These are phyloP conservation scores for Orthosia incerta DNA, from an alignment of 2,888 invertebrate species.

Conservation along the genomic window DNA sequence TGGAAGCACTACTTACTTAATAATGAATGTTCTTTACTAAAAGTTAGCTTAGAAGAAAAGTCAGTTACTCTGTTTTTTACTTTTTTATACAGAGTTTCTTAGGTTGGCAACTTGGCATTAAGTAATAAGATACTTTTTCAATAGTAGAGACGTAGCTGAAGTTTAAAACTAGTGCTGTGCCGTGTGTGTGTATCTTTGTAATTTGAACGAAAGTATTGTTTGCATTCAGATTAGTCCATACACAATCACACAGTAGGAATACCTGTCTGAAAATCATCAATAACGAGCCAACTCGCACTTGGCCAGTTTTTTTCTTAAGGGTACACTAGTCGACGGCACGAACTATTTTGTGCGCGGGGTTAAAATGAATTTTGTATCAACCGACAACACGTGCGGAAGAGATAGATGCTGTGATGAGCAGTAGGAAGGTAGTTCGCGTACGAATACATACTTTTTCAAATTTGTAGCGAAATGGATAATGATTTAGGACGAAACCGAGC, in stretches of 20 bases:
- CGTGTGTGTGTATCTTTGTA: background rate
- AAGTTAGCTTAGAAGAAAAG: constrained; percentile 37
- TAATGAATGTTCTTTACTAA: constrained; percentile 47
- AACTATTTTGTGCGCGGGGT: no score
- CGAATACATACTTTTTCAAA: no score
- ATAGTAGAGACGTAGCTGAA: background rate
- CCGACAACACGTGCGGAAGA: no score
- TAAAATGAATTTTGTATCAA: no score
- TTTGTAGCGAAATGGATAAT: no score
- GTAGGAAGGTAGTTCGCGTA: no score
- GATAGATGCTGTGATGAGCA: no score
- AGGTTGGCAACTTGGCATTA: background rate
- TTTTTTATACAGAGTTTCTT: constrained; percentile 6
- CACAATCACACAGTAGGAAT: background rate
- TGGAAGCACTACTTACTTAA: constrained; percentile 40
- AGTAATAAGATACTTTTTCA: constrained; percentile 17
- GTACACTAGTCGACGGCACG: no score
- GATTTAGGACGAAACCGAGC: no score
- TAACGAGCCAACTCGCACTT: background rate
- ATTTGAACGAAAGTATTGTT: background rate
- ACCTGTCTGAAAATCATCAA: background rate
- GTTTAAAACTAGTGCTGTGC: background rate
- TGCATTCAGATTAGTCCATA: background rate
- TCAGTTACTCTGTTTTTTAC: constrained; percentile 7
- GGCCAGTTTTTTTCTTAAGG: no score